phyloP scores from a whole-genome alignment of 2,888 invertebrate genomes.

The Beris morrisii region DNA sequence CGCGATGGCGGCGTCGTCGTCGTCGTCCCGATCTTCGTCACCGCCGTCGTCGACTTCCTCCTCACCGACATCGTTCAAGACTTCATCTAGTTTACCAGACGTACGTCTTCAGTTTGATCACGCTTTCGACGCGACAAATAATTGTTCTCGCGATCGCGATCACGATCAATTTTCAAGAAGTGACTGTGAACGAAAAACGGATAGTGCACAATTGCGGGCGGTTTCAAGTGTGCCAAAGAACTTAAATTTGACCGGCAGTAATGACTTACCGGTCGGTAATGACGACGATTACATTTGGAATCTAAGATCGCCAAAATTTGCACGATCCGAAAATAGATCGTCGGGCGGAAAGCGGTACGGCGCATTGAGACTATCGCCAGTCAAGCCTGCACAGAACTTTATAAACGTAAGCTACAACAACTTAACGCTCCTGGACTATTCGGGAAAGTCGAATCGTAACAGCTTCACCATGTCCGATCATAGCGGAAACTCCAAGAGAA shows the following conservation, averaged over 20 bases:
- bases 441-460: slow-evolving; percentile 50
- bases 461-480: slow-evolving; percentile 39
- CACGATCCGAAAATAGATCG: slow-evolving; percentile 47
- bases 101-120: slow-evolving; percentile 45
- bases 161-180: slow-evolving; percentile 18
- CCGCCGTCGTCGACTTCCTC: slow-evolving; percentile 46
- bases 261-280: slow-evolving; percentile 9
- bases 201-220: slow-evolving; percentile 38
- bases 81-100: slow-evolving; percentile 51
- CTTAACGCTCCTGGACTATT: slow-evolving; percentile 63
- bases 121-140: slow-evolving; percentile 29
- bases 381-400: slow-evolving; percentile 46
- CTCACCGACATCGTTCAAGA: slow-evolving; percentile 34
- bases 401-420: slow-evolving; percentile 65
- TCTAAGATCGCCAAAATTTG: slow-evolving; percentile 45
- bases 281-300: slow-evolving; percentile 32
- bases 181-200: not conserved
- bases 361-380: not conserved
- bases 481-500: slow-evolving; percentile 36
- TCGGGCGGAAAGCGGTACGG: slow-evolving; percentile 29
- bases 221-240: slow-evolving; percentile 67
- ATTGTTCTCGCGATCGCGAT: slow-evolving; percentile 11
- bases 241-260: slow-evolving; percentile 61
- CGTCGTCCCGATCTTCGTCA: slow-evolving; percentile 40
- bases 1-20: slow-evolving; percentile 43